Conservation (phyloP, 2,113 vertebrate species). For the Hypocryptadius cinnamomeus region DNA sequence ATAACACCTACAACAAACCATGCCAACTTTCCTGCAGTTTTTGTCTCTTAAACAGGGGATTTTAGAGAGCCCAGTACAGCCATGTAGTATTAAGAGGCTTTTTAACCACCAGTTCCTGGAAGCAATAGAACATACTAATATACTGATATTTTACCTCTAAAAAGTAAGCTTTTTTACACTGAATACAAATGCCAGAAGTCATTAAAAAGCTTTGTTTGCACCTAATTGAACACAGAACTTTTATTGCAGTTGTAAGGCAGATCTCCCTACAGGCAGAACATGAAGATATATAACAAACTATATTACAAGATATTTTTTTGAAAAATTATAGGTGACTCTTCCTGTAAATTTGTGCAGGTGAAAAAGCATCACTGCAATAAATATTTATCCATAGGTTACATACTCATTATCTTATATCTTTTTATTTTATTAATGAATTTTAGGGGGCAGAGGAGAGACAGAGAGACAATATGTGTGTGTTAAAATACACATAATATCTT, state of each 20-base stretch:
- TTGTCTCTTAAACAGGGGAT: background rate
- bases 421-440: background rate
- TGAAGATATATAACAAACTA: background rate
- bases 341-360: background rate
- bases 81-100: background rate
- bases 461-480: background rate
- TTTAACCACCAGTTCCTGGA: background rate
- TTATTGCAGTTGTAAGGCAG: background rate
- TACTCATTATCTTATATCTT: background rate
- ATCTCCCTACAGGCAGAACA: background rate
- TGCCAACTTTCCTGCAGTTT: background rate
- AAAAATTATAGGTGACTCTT: background rate
- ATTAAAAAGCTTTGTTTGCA: background rate
- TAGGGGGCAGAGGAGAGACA: background rate
- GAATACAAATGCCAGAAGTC: background rate
- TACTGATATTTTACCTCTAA: background rate
- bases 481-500: background rate
- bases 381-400: background rate
- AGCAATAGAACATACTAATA: background rate
- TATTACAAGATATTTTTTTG: accelerated
- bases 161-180: background rate
- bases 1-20: background rate
- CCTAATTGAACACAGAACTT: background rate
- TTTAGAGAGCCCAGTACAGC: background rate
- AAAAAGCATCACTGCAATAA: background rate